phyloP scores from a whole-genome alignment of 2,113 vertebrate genomes.

The Malurus elegans region DNA sequence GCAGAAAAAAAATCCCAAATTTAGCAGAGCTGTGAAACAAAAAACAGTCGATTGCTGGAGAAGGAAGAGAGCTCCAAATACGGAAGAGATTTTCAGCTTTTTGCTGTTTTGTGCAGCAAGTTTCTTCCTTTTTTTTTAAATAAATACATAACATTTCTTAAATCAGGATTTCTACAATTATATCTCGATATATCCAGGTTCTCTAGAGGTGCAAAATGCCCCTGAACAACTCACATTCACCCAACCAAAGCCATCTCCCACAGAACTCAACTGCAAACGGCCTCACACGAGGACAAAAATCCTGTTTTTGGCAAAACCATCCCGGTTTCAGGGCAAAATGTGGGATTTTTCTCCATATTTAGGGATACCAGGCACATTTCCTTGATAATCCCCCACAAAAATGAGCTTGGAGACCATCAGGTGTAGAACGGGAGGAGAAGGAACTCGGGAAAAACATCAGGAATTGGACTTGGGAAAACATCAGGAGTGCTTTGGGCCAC shows the following conservation, averaged over 20 bases:
- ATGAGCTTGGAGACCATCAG: rapidly evolving
- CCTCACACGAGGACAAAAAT: rapidly evolving
- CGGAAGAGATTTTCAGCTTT: background rate
- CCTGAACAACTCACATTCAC: no score
- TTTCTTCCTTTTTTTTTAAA: background rate
- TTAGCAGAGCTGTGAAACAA: background rate
- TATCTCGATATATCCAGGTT: rapidly evolving
- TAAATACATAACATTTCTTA: background rate
- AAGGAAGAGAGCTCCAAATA: no score
- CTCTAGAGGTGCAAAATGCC: background rate
- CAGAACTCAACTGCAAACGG: rapidly evolving
- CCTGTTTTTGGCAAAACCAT: rapidly evolving
- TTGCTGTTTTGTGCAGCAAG: background rate
- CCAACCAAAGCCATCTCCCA: background rate
- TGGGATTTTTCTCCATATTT: rapidly evolving
- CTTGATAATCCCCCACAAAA: no score
- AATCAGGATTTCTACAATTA: background rate
- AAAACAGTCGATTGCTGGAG: background rate
- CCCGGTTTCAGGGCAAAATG: rapidly evolving
- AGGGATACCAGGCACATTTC: rapidly evolving
- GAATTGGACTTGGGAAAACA: background rate
- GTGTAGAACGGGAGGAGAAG: background rate
- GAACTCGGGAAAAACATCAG: background rate
- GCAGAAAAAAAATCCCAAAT: background rate
- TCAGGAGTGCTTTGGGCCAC: no score